Conservation (phyloP, 2,113 vertebrate genomes). For the Phyllostomus hastatus region DNA sequence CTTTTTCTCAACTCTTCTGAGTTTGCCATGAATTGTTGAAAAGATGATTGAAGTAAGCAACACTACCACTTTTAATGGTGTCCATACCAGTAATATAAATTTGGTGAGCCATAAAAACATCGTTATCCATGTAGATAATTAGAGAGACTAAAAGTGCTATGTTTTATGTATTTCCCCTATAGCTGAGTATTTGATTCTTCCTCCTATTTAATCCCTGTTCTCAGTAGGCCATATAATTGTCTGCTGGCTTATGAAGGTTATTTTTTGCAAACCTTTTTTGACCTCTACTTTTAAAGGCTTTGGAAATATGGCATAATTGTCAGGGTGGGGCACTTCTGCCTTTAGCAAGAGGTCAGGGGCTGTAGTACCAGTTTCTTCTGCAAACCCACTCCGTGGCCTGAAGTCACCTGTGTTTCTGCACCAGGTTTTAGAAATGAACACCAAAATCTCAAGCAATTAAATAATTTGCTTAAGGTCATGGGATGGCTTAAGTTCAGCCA, state of each 20-base stretch:
- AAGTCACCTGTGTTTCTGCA: not conserved
- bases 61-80: not conserved
- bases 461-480: not conserved
- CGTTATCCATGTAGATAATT: not conserved
- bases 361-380: not conserved
- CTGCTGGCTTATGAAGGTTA: not conserved
- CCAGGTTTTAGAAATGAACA: not conserved
- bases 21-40: not conserved
- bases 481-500: not conserved
- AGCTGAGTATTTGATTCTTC: not conserved
- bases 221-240: not conserved
- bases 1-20: not conserved
- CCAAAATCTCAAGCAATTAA: not conserved
- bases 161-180: not conserved
- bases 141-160: not conserved
- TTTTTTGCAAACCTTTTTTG: not conserved
- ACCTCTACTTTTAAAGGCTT: not conserved
- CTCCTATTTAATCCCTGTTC: not conserved
- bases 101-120: not conserved
- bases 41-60: not conserved
- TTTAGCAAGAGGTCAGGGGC: not conserved
- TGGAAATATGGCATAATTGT: not conserved
- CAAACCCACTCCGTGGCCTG: not conserved
- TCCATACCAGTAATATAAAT: not conserved
- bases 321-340: too few relatives aligned